Evolutionary conservation across 2,113 vertebrate species (phyloP), one percentile per base, ranked within the genome.

Genomic region (Eulacestoma nigropectus): DNA sequence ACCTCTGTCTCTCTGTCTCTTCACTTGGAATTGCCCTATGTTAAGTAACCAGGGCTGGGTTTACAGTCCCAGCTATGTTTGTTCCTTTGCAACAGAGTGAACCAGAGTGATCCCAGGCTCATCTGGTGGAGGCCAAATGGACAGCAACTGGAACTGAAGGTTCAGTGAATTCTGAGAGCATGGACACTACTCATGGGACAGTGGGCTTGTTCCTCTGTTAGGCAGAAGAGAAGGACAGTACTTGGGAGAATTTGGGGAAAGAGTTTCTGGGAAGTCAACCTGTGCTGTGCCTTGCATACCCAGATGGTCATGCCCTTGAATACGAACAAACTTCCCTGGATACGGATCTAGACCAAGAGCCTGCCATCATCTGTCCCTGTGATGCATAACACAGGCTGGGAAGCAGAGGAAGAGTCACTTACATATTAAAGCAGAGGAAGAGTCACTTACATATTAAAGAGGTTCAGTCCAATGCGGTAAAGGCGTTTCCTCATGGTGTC

Each of bases 401-500:
- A 82, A 60, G 64, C 60, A 82, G 68, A 75, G 57, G 37, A 81
- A 33, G 14, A 94, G 72, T 13, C 93, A 98, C 99, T 99, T 93
- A 99, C 99, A 99, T 98, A 62, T 99, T 99, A 86, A 99, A 99
- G 92, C 60, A 82, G 68, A 75, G 57, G 37, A 81, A 33, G 14
- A 94, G 72, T 13, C 93, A 98, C 99, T 99, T 93, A 99, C 99
- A 99, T 98, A 62, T 99, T 99, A 86, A 99, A 99, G 92, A 99
- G 99, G 97, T 99, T 99, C 97, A 99, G 99, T 91, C 99, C 99
- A 9, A 99, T 99, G 76, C 99, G 99, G 94, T 99, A 99, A 50
- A 99, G 99, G 35, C 99, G 98, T 93, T 99, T 99, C 87, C 99
- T 99, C 97, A 99, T 98, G 23, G 98, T 99, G 93, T 99, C 99